phyloP scores from a whole-genome alignment of 1,140 invertebrate species.

The Arion vulgaris region DNA sequence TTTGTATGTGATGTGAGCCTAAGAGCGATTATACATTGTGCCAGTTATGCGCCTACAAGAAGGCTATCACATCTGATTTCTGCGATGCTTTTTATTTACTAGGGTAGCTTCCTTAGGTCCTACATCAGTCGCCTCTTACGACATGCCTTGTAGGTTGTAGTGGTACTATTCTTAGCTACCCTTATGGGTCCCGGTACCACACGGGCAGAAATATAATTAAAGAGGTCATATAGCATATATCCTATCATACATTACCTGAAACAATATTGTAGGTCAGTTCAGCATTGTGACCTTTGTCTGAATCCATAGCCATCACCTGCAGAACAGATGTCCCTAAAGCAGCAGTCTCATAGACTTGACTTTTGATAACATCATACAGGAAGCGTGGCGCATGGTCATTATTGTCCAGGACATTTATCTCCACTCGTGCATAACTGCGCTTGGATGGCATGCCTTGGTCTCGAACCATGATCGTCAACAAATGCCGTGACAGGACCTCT shows the following conservation, averaged over 20 bases:
- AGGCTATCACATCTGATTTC: no score
- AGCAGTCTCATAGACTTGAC: constrained; percentile 68
- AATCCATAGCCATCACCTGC: constrained; percentile 83
- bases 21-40: no score
- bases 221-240: no score
- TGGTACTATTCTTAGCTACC: no score
- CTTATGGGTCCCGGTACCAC: no score
- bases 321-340: constrained; percentile 74
- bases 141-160: no score
- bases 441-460: constrained; percentile 89
- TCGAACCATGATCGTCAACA: constrained; percentile 90
- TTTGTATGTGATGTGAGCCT: no score
- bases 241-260: constrained; percentile 76
- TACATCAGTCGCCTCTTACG: no score
- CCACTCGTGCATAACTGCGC: constrained; percentile 86
- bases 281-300: constrained; percentile 87
- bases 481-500: constrained; percentile 85
- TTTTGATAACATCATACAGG: constrained; percentile 75
- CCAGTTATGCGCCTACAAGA: no score
- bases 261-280: constrained; percentile 85
- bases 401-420: constrained; percentile 86
- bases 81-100: no score
- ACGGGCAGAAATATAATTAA: no score
- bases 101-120: no score
- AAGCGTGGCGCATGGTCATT: constrained; percentile 93